phyloP scores from a whole-genome alignment of 2,888 invertebrate genomes.

The Cephus pulcher region DNA sequence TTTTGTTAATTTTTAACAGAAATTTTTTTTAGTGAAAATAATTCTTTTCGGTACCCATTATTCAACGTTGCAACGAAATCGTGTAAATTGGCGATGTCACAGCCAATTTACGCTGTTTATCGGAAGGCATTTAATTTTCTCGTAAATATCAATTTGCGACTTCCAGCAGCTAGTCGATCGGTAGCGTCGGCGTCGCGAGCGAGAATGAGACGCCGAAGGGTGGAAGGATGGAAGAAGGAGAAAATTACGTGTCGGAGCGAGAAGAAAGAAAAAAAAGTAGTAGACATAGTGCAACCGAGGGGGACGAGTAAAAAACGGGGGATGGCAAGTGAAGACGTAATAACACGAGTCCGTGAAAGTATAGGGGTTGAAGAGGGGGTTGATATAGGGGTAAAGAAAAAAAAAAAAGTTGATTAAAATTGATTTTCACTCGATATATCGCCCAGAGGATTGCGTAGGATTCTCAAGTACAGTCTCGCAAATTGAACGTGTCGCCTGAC shows the following conservation, averaged over 20 bases:
- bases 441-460: background rate
- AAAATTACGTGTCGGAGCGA: background rate
- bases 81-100: background rate
- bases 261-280: background rate
- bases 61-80: background rate
- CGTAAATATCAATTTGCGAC: background rate
- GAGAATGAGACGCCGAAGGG: background rate
- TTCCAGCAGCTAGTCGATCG: background rate
- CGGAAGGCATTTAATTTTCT: background rate
- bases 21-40: background rate
- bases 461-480: background rate
- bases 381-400: background rate
- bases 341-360: background rate
- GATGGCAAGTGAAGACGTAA: background rate
- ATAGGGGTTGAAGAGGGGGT: background rate
- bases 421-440: background rate
- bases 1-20: background rate
- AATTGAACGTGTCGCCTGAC: background rate
- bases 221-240: background rate
- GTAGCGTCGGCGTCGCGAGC: background rate
- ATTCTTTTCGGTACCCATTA: background rate
- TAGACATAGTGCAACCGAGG: background rate
- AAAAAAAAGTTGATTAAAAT: background rate
- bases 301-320: background rate
- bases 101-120: background rate